phyloP scores from a whole-genome alignment of 1,140 invertebrate species.

The Euglossa dilemma region DNA sequence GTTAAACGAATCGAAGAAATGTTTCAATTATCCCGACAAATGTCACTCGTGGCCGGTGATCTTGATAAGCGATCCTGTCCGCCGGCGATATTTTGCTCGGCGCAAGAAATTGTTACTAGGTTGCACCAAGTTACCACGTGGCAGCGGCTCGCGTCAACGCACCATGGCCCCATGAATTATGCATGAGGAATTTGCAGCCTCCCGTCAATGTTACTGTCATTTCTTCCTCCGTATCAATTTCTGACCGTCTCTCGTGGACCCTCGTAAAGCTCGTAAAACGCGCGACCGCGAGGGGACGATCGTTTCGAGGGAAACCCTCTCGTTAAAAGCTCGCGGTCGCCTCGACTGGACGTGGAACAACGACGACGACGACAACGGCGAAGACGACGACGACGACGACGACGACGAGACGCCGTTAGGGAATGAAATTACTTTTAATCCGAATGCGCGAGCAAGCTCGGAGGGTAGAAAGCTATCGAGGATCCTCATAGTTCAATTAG shows the following conservation, averaged over 20 bases:
- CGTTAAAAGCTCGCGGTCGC: no score
- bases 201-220: slow-evolving; percentile 46
- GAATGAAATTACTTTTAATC: background rate
- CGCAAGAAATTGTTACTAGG: slow-evolving; percentile 51
- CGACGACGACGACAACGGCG: no score
- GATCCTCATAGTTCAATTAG: slow-evolving; percentile 6
- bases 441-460: background rate
- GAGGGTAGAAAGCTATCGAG: background rate
- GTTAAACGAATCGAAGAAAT: slow-evolving; percentile 37
- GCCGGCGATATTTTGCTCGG: slow-evolving; percentile 26
- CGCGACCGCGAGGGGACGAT: background rate
- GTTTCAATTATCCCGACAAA: slow-evolving; percentile 45
- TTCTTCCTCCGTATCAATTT: slow-evolving; percentile 51
- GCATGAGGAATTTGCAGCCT: slow-evolving; percentile 43
- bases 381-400: no score
- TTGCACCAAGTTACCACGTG: slow-evolving; percentile 36
- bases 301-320: background rate
- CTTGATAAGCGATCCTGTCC: slow-evolving; percentile 35
- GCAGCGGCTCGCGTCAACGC: slow-evolving; percentile 36
- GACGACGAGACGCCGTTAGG: background rate
- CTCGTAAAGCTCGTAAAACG: background rate
- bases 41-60: slow-evolving; percentile 20
- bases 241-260: background rate
- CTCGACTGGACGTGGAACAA: no score
- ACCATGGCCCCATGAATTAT: slow-evolving; percentile 46